These are phyloP conservation scores for Rhyacophila brunnea DNA, from an alignment of 1,140 invertebrate species.

Conservation along the genomic window DNA sequence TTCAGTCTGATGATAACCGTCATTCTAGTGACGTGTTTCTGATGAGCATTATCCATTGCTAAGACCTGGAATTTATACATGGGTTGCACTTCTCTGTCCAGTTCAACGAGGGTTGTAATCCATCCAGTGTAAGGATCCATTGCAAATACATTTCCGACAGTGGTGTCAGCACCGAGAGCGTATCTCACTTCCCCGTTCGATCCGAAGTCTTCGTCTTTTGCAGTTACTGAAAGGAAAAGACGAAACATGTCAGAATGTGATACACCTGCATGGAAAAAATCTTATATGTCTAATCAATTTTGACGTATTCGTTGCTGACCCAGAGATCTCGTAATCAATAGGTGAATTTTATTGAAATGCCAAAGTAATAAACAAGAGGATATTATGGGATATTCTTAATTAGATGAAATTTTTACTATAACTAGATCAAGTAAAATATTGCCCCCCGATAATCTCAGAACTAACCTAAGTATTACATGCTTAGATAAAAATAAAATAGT, in stretches of 20 bases:
- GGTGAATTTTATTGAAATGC: too few species aligned
- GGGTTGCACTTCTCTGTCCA: slow-evolving; percentile 75
- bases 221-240: slow-evolving; percentile 14
- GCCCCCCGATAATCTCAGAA: too few species aligned
- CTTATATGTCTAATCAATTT: too few species aligned
- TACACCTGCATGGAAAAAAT: too few species aligned
- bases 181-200: slow-evolving; percentile 78
- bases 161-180: slow-evolving; percentile 59
- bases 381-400: too few species aligned
- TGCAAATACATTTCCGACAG: slow-evolving; percentile 71
- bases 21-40: slow-evolving; percentile 67
- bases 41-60: slow-evolving; percentile 78
- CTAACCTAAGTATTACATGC: too few species aligned
- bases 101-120: slow-evolving; percentile 66
- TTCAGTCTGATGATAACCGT: slow-evolving; percentile 69
- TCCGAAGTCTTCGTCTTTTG: slow-evolving; percentile 48
- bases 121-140: slow-evolving; percentile 79
- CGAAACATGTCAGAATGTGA: background rate
- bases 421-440: too few species aligned
- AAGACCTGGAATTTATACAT: slow-evolving; percentile 73
- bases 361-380: too few species aligned
- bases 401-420: too few species aligned
- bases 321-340: too few species aligned
- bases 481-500: too few species aligned
- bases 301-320: too few species aligned